Base-by-base conservation (phyloP, 2,888 invertebrate genomes). In the Endotricha flammealis region DNA sequence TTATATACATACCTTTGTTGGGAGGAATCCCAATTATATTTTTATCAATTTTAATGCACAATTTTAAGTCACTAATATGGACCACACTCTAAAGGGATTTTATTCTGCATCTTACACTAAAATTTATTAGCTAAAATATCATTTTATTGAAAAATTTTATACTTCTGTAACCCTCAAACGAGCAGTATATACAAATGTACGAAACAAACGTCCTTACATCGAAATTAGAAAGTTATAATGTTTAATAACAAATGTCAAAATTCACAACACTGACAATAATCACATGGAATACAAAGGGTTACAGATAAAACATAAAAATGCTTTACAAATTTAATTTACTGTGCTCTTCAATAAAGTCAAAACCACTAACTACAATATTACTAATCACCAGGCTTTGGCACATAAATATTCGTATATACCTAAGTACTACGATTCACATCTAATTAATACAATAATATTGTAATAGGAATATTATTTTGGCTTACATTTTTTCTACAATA, bases 1-100 rank as follows among this genome's bases (percentile, higher is more conserved):
- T 65, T 83, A 82, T 82, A 48, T 80, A 82, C 77, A 78, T 53
- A 56, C 48, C 46, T 50, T 61, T 57, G 56, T 64, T 56, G 64
- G 63, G 55, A 60, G 3, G 6, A 8, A 20, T n/a, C 20, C 6
- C 20, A 20, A 20, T 20, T 20, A 20, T 20, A 20, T n/a, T 20
- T 2, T 20, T 20, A 20, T 6, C 3, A 20, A 20, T 20, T n/a
- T 20, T 85, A 85, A 83, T 81, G 78, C 81, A 82, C 78, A 72
- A 70, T 73, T 70, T 83, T 87, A 86, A 86, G 81, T 86, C 83
- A 83, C 81, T 86, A 83, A 62, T 71, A 77, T 87, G 87, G 87
- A 85, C 87, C 87, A 77, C 86, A 64, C 73, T 77, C 83, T 83
- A 85, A 77, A 56, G 65, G 78, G 65, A 50, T 55, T 20, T 20